A percentile compares a stretch with the other conserved stretches of the same genome.
Evolutionary conservation across 2,797 vertebrate species (phyloP).

Genomic region (Heteromormyrus szaboi): DNA sequence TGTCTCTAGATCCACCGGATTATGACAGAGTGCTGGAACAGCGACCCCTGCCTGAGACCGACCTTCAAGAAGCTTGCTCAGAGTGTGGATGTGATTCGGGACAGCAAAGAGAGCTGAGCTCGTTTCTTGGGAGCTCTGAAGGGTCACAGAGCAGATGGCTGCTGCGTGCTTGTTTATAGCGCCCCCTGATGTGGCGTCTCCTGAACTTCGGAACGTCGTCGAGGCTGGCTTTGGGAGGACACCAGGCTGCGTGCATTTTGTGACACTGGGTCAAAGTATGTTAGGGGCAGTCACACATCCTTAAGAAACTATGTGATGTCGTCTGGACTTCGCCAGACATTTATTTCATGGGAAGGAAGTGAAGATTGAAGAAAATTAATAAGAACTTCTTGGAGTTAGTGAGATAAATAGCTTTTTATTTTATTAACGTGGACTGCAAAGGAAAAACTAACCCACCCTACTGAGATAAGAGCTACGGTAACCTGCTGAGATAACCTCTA

Average conservation of each 20-base stretch:
- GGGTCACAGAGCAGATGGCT: neutral
- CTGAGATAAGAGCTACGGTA: neutral
- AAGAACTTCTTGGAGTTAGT: neutral
- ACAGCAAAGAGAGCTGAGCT: conserved; percentile 64
- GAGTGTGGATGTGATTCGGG: conserved; percentile 72
- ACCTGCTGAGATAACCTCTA: neutral
- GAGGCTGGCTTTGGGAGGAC: neutral
- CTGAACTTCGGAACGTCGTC: neutral
- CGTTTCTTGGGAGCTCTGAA: neutral
- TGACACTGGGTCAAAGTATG: neutral
- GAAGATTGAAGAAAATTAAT: neutral
- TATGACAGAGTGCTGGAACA: conserved; percentile 88
- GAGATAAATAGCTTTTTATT: conserved; percentile 1
- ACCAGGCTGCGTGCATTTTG: neutral
- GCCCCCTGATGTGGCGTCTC: neutral
- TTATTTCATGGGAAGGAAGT: neutral
- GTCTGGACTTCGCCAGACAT: neutral
- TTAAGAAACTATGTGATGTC: neutral
- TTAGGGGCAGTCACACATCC: neutral
- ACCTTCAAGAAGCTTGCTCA: conserved; percentile 72
- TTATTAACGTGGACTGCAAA: neutral
- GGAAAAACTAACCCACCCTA: neutral
- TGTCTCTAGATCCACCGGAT: conserved; percentile 70
- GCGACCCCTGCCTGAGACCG: conserved; percentile 66
- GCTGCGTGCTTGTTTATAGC: neutral